Base-by-base conservation (phyloP, 2,888 invertebrate genomes). In the Cistogaster globosa region DNA sequence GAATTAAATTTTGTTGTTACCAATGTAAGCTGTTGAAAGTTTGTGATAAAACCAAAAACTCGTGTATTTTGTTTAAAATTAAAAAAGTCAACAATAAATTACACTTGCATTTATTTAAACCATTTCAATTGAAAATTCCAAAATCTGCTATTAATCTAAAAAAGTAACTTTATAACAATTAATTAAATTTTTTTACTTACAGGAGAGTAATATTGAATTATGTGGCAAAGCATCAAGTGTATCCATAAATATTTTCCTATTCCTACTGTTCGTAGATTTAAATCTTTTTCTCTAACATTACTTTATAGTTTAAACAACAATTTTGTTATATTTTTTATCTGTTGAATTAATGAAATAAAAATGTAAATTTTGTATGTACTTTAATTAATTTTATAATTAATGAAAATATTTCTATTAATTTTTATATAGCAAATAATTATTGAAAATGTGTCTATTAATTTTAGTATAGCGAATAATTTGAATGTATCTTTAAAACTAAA, bases 131-230 rank as follows among this genome's bases (percentile, higher is more conserved):
- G 26, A 26, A 26, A 26, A 26, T 8, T 0, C 8, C 6, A 7
- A 32, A 5, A 32, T 32, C 32, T 7, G 32, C 2, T 26, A 32
- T 32, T 32, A 32, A 32, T 7, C 32, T 32, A 32, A 32, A 32
- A 32, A 32, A 32, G 6, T 32, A 7, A 32, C 32, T 32, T 32
- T 5, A 32, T 32, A 32, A 32, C 32, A 32, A 32, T 32, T 5
- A 32, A 32, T 7, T 48, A 16, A 3, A 48, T 53, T 57, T 14
- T 48, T 65, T 62, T 26, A n/a, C 72, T 82, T 87, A 20, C 88
- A 92, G 95, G 95, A 95, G 89, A 95, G 95, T 91, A 94, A 94
- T 89, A 95, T 95, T 80, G 95, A 95, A 89, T 93, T 95, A 92
- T 95, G 95, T 88, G 95, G 95, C 58, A 93, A 94, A 86, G 93